Evolutionary conservation across 2,888 invertebrate species (phyloP).

Genomic region (Pocota personata): DNA sequence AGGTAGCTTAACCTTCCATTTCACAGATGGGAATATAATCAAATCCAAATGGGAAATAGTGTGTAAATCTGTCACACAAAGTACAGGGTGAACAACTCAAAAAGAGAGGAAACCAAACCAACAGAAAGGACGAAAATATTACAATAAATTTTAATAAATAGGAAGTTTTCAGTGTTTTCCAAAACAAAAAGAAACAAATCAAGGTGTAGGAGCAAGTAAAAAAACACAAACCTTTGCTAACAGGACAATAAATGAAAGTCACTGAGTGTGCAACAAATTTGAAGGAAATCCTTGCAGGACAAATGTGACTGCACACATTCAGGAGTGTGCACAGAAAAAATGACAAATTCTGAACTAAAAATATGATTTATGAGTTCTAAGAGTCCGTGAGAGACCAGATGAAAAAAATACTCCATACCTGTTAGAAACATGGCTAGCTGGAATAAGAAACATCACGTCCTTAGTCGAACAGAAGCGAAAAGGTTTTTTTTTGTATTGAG

Average conservation of each 20-base stretch:
- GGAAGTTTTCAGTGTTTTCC: slow-evolving; percentile 39
- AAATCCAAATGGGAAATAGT: slow-evolving; percentile 60
- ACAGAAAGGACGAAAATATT: slow-evolving; percentile 53
- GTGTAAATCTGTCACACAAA: slow-evolving; percentile 62
- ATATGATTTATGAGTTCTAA: slow-evolving; percentile 62
- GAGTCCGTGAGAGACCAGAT: slow-evolving; percentile 25
- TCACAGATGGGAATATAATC: slow-evolving; percentile 66
- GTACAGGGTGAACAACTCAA: slow-evolving; percentile 16
- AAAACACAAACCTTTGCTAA: slow-evolving; percentile 18
- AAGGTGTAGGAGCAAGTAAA: slow-evolving; percentile 17
- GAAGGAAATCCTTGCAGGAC: slow-evolving; percentile 57
- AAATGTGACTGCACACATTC: slow-evolving; percentile 52
- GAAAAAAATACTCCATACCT: slow-evolving; percentile 40
- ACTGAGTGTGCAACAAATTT: slow-evolving; percentile 45
- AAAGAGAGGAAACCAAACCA: background rate
- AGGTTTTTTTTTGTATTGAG: slow-evolving; percentile 11
- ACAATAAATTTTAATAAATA: slow-evolving; percentile 70
- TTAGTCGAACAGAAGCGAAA: slow-evolving; percentile 35
- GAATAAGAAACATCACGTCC: slow-evolving; percentile 56
- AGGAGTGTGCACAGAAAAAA: slow-evolving; percentile 20
- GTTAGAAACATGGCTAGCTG: slow-evolving; percentile 29
- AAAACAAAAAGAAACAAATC: slow-evolving; percentile 2
- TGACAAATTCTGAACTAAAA: slow-evolving; percentile 65
- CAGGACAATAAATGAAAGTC: slow-evolving; percentile 33
- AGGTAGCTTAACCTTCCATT: slow-evolving; percentile 70